Base-by-base conservation (phyloP, 1,140 invertebrate species). In the Brachionus rotundiformis region DNA sequence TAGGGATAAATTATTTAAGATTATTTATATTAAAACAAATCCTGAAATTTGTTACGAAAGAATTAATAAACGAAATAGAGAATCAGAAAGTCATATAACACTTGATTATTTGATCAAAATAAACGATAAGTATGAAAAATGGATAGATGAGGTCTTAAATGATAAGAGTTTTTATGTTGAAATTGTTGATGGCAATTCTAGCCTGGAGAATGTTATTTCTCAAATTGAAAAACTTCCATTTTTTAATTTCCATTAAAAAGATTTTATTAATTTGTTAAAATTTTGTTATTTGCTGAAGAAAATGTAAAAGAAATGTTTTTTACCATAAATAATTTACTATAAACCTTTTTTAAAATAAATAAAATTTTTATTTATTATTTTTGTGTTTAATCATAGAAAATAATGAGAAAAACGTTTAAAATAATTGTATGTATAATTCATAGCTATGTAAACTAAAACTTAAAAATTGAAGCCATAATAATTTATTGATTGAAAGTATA, bases 61-160 rank as follows among this genome's bases (percentile, higher is more conserved):
- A 16, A 16, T 81, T 41, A 63, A 65, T 16, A 63, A 31, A 10
- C 54, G 79, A 13, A 81, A 81, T 31, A 36, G 79, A 47, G 31
- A 63, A 31, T 63, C 54, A 10, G 79, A 81, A 47, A 63, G 23
- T 47, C 13, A 44, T n/a, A 81, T 81, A n/a, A 49, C 13, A 23
- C 31, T 81, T 16, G 41, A 65, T 23, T 81, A 81, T 81, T 68
- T 81, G 54, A 65, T 16, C 10, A 63, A 81, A 31, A 44, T 81
- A 16, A 59, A 81, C 29, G 8, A 63, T 23, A 63, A 63, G 16
- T 63, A 81, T 49, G 79, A 81, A 68, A 13, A 39, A 8, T 81
- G 79, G 79, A 79, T 79, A 59, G 27, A 41, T 19, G 59, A 11
- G n/a, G 1, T 79, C 23, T 19, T 79, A 23, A 33, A 29, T 11